These are phyloP conservation scores for Masticophis lateralis DNA, from an alignment of 2,797 vertebrate species.

Conservation along the genomic window DNA sequence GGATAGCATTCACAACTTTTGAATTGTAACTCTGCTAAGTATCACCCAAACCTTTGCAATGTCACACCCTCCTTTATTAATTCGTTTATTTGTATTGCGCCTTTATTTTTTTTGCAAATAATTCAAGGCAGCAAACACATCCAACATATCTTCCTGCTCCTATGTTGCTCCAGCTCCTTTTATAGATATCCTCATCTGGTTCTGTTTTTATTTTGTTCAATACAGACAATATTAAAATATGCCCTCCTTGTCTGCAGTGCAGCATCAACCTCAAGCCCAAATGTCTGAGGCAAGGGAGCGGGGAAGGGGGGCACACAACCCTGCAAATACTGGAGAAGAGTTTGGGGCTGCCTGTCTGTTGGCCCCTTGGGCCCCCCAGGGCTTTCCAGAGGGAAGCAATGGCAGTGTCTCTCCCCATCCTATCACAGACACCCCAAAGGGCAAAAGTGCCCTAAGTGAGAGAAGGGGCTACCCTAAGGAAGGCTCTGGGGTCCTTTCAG, in stretches of 20 bases:
- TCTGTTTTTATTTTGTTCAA: background rate
- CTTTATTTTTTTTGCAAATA: background rate
- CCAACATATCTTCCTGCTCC: background rate
- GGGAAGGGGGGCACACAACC: accelerated
- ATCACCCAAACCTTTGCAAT: background rate
- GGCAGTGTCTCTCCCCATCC: background rate
- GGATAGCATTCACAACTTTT: background rate
- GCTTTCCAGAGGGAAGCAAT: background rate
- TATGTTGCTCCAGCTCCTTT: background rate
- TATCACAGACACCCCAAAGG: background rate
- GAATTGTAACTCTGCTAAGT: background rate
- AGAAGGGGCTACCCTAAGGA: background rate
- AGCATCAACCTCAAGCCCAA: background rate
- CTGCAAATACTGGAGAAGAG: background rate
- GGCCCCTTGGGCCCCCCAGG: background rate
- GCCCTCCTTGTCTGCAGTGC: constrained; percentile 31
- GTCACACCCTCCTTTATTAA: background rate
- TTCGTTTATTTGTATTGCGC: background rate
- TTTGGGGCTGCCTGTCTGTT: background rate
- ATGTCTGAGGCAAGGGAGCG: background rate
- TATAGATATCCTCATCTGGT: background rate
- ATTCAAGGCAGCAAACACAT: background rate
- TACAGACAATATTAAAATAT: background rate
- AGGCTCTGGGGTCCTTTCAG: background rate
- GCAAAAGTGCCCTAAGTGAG: background rate